Evolutionary conservation across 2,797 vertebrate species (phyloP).

Genomic region (Buphagus erythrorhynchus): DNA sequence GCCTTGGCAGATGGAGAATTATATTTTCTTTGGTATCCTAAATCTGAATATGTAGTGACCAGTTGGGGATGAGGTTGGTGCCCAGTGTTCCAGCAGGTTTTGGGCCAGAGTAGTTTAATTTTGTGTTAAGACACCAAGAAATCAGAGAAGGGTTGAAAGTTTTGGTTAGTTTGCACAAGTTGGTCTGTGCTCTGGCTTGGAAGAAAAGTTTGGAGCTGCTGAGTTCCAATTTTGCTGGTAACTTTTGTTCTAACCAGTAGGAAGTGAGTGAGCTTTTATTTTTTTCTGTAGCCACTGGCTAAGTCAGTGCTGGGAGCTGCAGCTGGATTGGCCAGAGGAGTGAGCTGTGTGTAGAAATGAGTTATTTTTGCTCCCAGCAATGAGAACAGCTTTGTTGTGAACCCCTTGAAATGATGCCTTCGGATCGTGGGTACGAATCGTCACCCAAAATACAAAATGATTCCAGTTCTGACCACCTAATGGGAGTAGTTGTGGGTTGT

Average conservation of each 20-base stretch:
- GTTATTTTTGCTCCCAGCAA: conserved; percentile 33
- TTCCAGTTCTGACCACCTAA: conserved; percentile 41
- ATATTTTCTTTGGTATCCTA: not conserved
- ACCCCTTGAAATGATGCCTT: conserved; percentile 44
- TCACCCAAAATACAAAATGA: conserved; percentile 30
- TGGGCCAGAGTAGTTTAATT: not conserved
- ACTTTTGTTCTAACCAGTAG: not conserved
- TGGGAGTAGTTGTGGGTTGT: conserved; percentile 19
- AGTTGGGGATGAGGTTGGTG: not conserved
- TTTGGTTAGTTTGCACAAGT: not conserved
- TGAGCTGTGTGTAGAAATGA: not conserved
- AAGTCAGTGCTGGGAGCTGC: not conserved
- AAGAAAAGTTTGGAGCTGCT: not conserved
- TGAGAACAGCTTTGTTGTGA: conserved; percentile 10
- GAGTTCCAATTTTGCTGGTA: conserved; percentile 6
- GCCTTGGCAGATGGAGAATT: not conserved
- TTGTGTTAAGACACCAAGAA: not conserved
- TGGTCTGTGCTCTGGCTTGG: not conserved
- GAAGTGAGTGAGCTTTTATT: not conserved
- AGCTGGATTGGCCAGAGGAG: conserved; percentile 8
- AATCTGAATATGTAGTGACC: not conserved
- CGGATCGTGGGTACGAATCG: conserved; percentile 1
- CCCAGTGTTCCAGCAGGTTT: not conserved
- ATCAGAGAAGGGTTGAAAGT: not conserved
- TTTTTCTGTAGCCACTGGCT: not conserved